Evolutionary conservation across 2,113 vertebrate genomes (phyloP), one percentile per base, ranked within the genome.

Genomic region (Enhydra lutris): DNA sequence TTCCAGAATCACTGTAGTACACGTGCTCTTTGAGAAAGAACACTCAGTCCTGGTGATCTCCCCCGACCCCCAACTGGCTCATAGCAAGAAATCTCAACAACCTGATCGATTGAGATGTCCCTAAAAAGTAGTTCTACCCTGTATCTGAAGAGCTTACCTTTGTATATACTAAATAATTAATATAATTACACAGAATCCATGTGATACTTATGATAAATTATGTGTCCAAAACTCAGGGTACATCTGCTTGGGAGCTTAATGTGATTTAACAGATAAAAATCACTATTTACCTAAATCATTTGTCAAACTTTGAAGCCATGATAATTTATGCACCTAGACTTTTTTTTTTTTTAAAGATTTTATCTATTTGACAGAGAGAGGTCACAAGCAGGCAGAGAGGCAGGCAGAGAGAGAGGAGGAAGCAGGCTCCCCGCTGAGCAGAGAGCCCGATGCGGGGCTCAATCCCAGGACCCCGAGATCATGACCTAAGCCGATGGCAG

Each of bases 231-330:
- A 90, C 93, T 98, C 93, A 84, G 73, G 86, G 89, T 61, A n/a
- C n/a, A 98, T 92, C 92, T 96, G 67, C 85, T 91, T 83, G 73
- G 63, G 92, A 91, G 88, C 39, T 52, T 97, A 97, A 98, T 89
- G 61, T 87, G 93, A 98, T 98, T 98, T 98, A 98, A 97, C 88
- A 98, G 96, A 98, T 97, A 98, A 98, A 98, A 96, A 34, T 74
- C 55, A 95, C 36, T 55, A 78, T 95, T 95, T 98, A 97, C 96
- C 96, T 96, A 73, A 98, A 98, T 94, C n/a, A 61, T 67, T 96
- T 98, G 97, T 98, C 97, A 98, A 93, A 97, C 97, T 93, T 94
- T 97, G 93, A 98, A 98, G 69, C 65, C 89, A 95, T 73, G 67
- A 93, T 97, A 95, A 98, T 98, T 97, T 97, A 97, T 69, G 78